Base-by-base conservation (phyloP, 2,113 vertebrate genomes). In the Hemichromis elongatus region DNA sequence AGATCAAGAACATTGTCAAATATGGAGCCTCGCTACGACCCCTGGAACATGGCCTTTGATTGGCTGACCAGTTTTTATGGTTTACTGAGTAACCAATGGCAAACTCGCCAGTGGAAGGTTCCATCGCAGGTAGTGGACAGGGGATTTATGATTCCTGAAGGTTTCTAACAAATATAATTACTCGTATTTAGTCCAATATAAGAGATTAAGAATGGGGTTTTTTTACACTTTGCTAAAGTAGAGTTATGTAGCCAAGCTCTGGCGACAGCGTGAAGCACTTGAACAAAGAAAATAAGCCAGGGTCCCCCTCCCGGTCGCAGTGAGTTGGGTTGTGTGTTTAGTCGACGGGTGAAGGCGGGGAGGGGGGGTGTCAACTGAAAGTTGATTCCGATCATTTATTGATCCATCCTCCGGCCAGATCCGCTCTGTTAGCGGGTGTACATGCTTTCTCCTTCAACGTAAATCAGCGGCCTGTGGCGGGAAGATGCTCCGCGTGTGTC, bases 401-500 rank as follows among this genome's bases (percentile, higher is more conserved):
- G 52, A 40, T 77, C 42, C 50, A 7, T 35, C 0, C 1, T 4
- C 35, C n/a, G 0, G 9, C 19, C 12, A 45, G 21, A 10, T 42
- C 53, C 3, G 26, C 21, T 10, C 8, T 26, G 2, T 5, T 7
- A 13, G 16, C 10, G 5, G 28, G 1, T n/a, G 35, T 3, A 10
- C 16, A 33, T 7, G 35, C 8, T 55, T 24, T 54, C 26, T 45
- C 42, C 21, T 66, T n/a, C 45, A 19, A 10, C 11, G 14, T 8
- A 50, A 45, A 28, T 10, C 37, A 1, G 9, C 35, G 16, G 14
- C 19, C 53, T 37, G 16, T 21, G 9, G 9, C 16, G 5, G 42
- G 50, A 91, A 53, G 55, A 94, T 94, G 93, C 90, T 96, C 75
- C 92, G 95, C 45, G 81, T 90, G 50, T 82, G 53, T 11, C 92